Evolutionary conservation across 2,113 vertebrate species (phyloP).

Genomic region (Garra rufa): DNA sequence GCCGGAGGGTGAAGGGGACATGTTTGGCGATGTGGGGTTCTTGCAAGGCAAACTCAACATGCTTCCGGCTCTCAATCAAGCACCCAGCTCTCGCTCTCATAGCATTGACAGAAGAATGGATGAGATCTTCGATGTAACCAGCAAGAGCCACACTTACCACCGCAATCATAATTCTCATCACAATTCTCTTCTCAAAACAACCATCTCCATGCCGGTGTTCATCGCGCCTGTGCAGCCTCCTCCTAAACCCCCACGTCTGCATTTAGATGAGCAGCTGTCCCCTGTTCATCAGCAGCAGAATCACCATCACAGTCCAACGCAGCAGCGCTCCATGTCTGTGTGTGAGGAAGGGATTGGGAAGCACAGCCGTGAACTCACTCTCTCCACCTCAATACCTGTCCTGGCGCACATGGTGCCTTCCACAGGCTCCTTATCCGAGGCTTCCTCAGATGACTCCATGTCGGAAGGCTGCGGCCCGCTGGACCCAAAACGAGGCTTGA

Average conservation of each 20-base stretch:
- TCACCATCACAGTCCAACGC: constrained; percentile 32
- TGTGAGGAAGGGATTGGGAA: constrained; percentile 61
- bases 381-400: constrained; percentile 63
- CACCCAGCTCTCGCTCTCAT: constrained; percentile 60
- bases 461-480: constrained; percentile 69
- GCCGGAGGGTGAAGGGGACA: constrained; percentile 74
- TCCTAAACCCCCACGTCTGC: constrained; percentile 82
- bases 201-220: constrained; percentile 79
- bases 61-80: constrained; percentile 67
- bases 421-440: constrained; percentile 75
- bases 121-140: constrained; percentile 31
- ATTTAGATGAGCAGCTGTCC: constrained; percentile 72
- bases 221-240: constrained; percentile 77
- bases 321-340: constrained; percentile 65
- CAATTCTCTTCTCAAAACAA: constrained; percentile 74
- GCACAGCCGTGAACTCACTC: constrained; percentile 65
- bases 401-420: constrained; percentile 69
- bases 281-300: constrained; percentile 36
- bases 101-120: constrained; percentile 62
- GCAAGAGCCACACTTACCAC: constrained; percentile 49
- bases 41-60: constrained; percentile 81
- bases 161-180: constrained; percentile 58
- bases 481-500: constrained; percentile 69
- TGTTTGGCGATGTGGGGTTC: constrained; percentile 85
- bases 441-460: constrained; percentile 78